Percentiles rank a stretch among this genome's conserved stretches.
Evolutionary conservation across 2,113 vertebrate species (phyloP).

Genomic region (Zingel zingel): DNA sequence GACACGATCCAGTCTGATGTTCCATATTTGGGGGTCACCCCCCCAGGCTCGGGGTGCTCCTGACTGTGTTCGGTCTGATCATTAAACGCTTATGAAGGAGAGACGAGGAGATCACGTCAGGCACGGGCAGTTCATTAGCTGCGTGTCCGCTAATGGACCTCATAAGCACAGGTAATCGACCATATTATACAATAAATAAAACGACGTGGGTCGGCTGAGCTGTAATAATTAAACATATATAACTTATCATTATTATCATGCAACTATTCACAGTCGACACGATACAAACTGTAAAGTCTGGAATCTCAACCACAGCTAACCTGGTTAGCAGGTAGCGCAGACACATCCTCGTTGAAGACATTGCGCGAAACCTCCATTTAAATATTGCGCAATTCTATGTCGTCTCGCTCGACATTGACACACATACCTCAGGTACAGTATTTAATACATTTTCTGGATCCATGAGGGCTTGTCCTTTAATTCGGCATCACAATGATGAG

Average conservation of each 20-base stretch:
- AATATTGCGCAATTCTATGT: neutral
- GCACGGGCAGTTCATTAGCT: neutral
- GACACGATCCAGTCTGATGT: too few relatives aligned
- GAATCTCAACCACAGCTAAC: neutral
- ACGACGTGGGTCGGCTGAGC: neutral
- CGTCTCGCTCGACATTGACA: too few relatives aligned
- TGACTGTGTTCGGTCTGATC: neutral
- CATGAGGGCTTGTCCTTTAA: accelerated
- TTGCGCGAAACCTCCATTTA: accelerated
- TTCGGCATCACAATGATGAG: neutral
- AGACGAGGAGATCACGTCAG: neutral
- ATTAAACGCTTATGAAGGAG: neutral
- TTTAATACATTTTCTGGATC: accelerated
- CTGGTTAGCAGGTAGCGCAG: conserved; percentile 22
- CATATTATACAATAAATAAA: neutral
- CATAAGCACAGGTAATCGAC: neutral
- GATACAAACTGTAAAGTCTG: too few relatives aligned
- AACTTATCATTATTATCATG: too few relatives aligned
- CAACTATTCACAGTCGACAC: neutral
- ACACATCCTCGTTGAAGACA: neutral
- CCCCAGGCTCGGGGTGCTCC: neutral
- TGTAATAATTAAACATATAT: neutral
- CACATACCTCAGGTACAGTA: accelerated
- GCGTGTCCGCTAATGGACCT: conserved; percentile 41
- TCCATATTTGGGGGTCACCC: too few relatives aligned